Conservation (phyloP, 2,888 invertebrate species). For the Lasius platythorax region DNA sequence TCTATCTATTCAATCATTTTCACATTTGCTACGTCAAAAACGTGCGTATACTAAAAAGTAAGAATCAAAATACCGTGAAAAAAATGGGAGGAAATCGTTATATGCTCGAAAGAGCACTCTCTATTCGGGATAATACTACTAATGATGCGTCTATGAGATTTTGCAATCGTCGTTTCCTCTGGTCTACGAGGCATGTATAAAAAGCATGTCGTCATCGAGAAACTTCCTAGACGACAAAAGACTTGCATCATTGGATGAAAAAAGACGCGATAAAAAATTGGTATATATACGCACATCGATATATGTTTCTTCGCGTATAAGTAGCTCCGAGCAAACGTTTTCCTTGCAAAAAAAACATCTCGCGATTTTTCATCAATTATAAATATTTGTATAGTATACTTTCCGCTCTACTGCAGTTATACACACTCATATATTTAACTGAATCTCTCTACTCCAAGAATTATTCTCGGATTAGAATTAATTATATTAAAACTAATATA, state of each 20-base stretch:
- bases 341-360: neutral
- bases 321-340: neutral
- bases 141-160: neutral
- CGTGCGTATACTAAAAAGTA: neutral
- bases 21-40: neutral
- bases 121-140: neutral
- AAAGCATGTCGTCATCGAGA: slow-evolving; percentile 1
- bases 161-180: neutral
- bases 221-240: neutral
- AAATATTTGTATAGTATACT: neutral
- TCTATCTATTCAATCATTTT: neutral
- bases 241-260: neutral
- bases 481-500: no score
- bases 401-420: neutral
- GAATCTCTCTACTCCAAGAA: neutral
- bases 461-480: neutral
- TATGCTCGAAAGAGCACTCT: neutral
- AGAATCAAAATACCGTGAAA: neutral
- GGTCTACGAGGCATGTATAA: neutral
- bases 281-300: neutral
- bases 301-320: neutral
- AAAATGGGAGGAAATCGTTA: neutral
- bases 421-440: neutral
- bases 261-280: slow-evolving; percentile 3
- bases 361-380: neutral